phyloP scores from a whole-genome alignment of 2,797 vertebrate genomes.

The Rousettus madagascariensis region DNA sequence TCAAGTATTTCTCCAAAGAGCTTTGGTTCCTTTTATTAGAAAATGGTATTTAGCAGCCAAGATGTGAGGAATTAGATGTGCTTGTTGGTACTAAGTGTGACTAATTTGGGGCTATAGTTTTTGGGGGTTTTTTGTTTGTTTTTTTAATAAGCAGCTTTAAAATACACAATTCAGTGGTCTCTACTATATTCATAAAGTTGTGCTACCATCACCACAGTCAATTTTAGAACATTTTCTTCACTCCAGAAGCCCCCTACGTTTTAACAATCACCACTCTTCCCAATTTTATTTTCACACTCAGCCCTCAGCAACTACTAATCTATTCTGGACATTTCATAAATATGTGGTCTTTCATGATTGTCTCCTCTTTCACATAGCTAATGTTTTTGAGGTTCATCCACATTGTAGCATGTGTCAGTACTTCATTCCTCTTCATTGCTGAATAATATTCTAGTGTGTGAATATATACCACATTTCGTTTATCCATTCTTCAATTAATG shows the following conservation, averaged over 20 bases:
- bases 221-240: not conserved
- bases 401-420: not conserved
- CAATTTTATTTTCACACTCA: not conserved
- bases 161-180: not conserved
- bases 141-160: not conserved
- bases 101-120: not conserved
- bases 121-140: not conserved
- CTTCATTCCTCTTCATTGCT: not conserved
- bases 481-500: not conserved
- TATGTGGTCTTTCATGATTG: not conserved
- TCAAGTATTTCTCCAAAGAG: not conserved
- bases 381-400: not conserved
- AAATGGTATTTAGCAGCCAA: not conserved
- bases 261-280: not conserved
- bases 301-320: not conserved
- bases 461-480: not conserved
- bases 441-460: not conserved
- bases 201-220: not conserved
- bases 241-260: not conserved
- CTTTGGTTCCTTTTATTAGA: not conserved
- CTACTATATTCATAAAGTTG: not conserved
- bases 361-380: not conserved
- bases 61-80: not conserved
- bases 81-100: not conserved
- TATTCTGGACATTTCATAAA: not conserved